phyloP scores from a whole-genome alignment of 92 coral and sea anemone genomes.

The Zoanthus sociatus region DNA sequence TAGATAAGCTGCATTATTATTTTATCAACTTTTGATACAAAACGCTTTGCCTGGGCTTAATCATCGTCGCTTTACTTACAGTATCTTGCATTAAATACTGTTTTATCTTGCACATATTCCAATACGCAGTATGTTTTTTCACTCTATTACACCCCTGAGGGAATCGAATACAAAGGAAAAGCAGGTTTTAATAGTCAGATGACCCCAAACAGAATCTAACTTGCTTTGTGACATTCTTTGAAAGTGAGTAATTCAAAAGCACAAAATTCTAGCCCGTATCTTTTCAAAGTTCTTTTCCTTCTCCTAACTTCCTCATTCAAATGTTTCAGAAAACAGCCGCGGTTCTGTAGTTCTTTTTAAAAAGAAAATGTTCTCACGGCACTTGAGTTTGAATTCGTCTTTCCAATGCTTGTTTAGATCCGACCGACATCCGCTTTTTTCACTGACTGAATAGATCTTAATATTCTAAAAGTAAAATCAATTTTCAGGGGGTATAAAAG shows the following conservation, averaged over 20 bases:
- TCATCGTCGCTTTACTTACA: background rate
- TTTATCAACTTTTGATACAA: background rate
- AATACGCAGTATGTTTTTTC: background rate
- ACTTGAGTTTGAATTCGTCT: background rate
- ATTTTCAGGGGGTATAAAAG: background rate
- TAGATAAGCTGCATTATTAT: background rate
- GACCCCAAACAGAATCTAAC: background rate
- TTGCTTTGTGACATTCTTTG: background rate
- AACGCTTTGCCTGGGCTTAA: background rate
- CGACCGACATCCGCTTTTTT: constrained; percentile 35
- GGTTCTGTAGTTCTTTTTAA: background rate
- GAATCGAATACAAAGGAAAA: background rate
- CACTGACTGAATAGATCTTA: constrained; percentile 15
- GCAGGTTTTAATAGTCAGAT: background rate
- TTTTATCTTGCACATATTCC: background rate
- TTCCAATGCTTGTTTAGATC: constrained; percentile 1
- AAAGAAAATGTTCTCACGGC: background rate
- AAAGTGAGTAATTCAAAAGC: background rate
- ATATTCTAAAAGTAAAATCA: background rate
- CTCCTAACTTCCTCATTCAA: background rate
- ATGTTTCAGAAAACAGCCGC: background rate
- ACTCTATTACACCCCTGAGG: background rate
- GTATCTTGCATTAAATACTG: background rate
- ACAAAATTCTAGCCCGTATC: background rate
- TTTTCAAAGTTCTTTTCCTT: background rate